phyloP scores from a whole-genome alignment of 2,113 vertebrate species.

The Ancistrus triradiatus region DNA sequence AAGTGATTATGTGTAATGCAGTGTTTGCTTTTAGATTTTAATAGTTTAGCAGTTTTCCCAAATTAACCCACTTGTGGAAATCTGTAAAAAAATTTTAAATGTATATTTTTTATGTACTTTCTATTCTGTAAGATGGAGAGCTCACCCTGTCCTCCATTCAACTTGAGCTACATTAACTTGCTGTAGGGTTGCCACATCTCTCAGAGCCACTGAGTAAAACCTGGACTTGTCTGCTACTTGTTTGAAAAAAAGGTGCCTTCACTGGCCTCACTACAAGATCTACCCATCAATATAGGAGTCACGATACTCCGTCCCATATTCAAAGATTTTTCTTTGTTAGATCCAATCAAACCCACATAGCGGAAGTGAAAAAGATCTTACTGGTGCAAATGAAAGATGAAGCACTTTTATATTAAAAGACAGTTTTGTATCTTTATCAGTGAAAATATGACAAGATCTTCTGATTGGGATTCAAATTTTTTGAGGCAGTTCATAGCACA shows the following conservation, averaged over 20 bases:
- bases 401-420: constrained; percentile 5
- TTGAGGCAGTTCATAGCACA: no score
- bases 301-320: not conserved
- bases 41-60: not conserved
- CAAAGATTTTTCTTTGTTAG: not conserved
- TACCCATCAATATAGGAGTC: constrained; percentile 7
- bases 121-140: constrained; percentile 5
- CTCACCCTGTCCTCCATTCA: constrained; percentile 1
- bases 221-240: constrained; percentile 45
- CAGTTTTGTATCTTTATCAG: no score
- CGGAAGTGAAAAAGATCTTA: not conserved
- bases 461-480: no score
- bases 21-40: constrained; percentile 2
- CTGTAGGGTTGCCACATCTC: constrained; percentile 44
- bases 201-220: constrained; percentile 44
- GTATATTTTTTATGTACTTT: not conserved
- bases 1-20: not conserved
- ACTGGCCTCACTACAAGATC: not conserved
- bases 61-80: constrained; percentile 1
- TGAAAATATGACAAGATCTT: no score
- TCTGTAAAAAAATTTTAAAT: no score
- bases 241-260: constrained; percentile 57
- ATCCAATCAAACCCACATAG: not conserved
- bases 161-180: constrained; percentile 19
- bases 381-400: constrained; percentile 8